Evolutionary conservation across 2,888 invertebrate species (phyloP).

Genomic region (Megastigmus dorsalis): DNA sequence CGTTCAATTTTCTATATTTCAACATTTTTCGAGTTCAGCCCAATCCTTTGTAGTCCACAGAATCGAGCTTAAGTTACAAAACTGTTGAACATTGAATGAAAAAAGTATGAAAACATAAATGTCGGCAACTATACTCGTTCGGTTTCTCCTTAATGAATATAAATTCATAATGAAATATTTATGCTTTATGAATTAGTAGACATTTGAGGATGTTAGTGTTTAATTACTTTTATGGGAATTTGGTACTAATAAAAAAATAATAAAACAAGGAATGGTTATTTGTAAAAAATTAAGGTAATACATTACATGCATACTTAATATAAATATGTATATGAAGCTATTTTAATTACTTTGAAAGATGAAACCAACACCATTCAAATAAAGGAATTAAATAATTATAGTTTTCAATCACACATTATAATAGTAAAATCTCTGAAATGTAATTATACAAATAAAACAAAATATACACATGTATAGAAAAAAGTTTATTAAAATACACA

Average conservation of each 20-base stretch:
- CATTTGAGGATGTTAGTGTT: slow-evolving; percentile 6
- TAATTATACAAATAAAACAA: not conserved
- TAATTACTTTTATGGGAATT: not conserved
- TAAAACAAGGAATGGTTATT: not conserved
- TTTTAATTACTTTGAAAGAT: slow-evolving; percentile 24
- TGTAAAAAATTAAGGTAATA: not conserved
- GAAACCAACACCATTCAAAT: slow-evolving; percentile 44
- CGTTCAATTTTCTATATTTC: too few relatives aligned
- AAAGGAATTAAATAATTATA: not conserved
- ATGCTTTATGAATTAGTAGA: too few relatives aligned
- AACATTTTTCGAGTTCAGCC: too few relatives aligned
- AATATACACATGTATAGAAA: not conserved
- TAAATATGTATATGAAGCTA: slow-evolving; percentile 12
- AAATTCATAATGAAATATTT: too few relatives aligned
- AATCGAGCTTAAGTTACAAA: too few relatives aligned
- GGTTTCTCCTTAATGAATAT: too few relatives aligned
- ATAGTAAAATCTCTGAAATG: not conserved
- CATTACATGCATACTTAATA: slow-evolving; percentile 35
- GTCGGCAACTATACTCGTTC: too few relatives aligned
- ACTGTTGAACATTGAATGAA: too few relatives aligned
- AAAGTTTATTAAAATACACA: not conserved
- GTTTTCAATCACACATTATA: not conserved
- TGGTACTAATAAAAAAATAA: slow-evolving; percentile 7
- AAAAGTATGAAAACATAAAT: too few relatives aligned
- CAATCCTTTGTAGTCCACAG: too few relatives aligned